Evolutionary conservation across 2,113 vertebrate species (phyloP).

Genomic region (Salvator merianae): DNA sequence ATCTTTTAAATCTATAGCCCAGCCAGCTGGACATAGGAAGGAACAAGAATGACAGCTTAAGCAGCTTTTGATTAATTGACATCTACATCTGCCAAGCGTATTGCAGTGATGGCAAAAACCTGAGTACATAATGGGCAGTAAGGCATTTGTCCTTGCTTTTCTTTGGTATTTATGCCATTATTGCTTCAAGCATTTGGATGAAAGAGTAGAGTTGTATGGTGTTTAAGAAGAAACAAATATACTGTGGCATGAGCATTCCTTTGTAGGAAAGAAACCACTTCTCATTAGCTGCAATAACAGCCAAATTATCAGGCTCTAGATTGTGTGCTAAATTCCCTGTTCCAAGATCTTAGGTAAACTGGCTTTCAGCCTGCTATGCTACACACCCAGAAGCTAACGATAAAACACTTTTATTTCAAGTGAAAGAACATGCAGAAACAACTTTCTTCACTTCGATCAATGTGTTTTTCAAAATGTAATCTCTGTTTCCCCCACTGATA

Average conservation of each 20-base stretch:
- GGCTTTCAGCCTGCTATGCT: neutral
- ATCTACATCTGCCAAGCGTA: neutral
- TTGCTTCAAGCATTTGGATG: neutral
- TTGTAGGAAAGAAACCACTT: neutral
- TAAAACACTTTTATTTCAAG: neutral
- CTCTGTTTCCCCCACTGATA: neutral
- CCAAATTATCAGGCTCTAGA: neutral
- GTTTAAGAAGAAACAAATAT: neutral
- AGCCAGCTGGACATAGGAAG: too few relatives aligned
- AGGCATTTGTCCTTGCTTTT: neutral
- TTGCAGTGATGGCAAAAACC: neutral
- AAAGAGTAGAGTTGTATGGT: too few relatives aligned
- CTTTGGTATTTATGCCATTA: neutral
- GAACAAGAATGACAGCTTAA: neutral
- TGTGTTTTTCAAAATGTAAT: neutral
- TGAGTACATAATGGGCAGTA: too few relatives aligned
- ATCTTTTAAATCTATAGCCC: too few relatives aligned
- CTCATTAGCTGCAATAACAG: neutral
- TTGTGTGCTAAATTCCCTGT: neutral
- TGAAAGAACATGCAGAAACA: neutral
- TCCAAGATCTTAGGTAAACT: neutral
- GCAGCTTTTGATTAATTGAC: neutral
- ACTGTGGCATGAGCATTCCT: neutral
- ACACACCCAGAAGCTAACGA: neutral
- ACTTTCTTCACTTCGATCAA: neutral